Evolutionary conservation across 1,140 invertebrate species (phyloP).

Genomic region (Patella vulgata): DNA sequence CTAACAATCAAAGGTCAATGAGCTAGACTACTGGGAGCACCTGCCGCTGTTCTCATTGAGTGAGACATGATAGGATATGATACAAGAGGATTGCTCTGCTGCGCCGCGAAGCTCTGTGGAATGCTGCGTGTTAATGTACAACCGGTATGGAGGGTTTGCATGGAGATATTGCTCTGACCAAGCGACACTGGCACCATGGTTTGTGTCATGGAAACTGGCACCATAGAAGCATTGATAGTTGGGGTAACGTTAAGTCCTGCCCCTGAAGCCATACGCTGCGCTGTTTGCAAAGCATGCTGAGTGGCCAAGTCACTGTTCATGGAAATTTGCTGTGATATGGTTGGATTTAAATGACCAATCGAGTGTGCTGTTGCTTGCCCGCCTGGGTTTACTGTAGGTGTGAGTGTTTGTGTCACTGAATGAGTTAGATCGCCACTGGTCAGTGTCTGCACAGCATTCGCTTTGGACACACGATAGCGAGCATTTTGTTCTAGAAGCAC

Average conservation of each 20-base stretch:
- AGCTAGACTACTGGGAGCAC: constrained; percentile 57
- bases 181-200: constrained; percentile 1
- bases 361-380: constrained; percentile 22
- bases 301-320: constrained; percentile 61
- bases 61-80: constrained; percentile 80
- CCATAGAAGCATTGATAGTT: constrained; percentile 5
- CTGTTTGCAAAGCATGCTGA: constrained; percentile 48
- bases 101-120: constrained; percentile 61
- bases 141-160: constrained; percentile 55
- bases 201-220: constrained; percentile 18
- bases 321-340: constrained; percentile 60
- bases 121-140: constrained; percentile 38
- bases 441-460: constrained; percentile 44
- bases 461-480: constrained; percentile 75
- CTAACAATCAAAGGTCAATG: constrained; percentile 34
- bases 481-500: constrained; percentile 85
- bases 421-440: constrained; percentile 13
- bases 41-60: constrained; percentile 57
- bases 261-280: constrained; percentile 51
- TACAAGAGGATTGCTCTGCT: constrained; percentile 72
- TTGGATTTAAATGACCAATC: constrained; percentile 44
- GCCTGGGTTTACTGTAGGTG: constrained; percentile 33
- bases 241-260: constrained; percentile 32
- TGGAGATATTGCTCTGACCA: constrained; percentile 25
- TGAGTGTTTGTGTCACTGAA: constrained; percentile 40